Percentiles rank a stretch among this genome's conserved stretches.
These are phyloP conservation scores for Agelastica alni DNA, from an alignment of 2,888 invertebrate species.

Conservation along the genomic window DNA sequence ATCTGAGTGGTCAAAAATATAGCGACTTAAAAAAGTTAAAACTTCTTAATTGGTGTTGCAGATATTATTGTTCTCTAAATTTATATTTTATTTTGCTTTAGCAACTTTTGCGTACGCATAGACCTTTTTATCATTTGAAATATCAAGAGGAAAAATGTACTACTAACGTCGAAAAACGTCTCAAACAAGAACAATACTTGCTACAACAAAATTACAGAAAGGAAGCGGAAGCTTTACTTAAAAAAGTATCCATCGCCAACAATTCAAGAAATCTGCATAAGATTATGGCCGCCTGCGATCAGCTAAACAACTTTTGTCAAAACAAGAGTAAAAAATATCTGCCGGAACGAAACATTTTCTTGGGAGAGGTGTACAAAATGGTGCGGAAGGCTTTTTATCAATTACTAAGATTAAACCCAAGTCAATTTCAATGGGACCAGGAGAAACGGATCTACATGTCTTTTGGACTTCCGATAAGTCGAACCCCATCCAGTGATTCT, in stretches of 20 bases:
- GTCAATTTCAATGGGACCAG: conserved; percentile 41
- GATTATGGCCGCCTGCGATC: conserved; percentile 50
- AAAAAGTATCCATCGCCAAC: conserved; percentile 47
- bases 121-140: conserved; percentile 57
- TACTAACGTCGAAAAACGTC: conserved; percentile 46
- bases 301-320: conserved; percentile 55
- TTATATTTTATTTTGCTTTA: conserved; percentile 33
- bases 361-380: conserved; percentile 53
- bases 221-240: conserved; percentile 53
- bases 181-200: conserved; percentile 46
- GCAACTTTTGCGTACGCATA: conserved; percentile 54
- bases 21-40: no score
- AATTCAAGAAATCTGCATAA: conserved; percentile 32
- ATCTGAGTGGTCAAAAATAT: no score
- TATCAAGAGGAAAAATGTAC: conserved; percentile 50
- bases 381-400: conserved; percentile 56
- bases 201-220: conserved; percentile 48
- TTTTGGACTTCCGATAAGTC: conserved; percentile 47
- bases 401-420: conserved; percentile 51
- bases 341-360: conserved; percentile 52
- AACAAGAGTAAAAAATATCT: conserved; percentile 52
- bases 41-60: no score
- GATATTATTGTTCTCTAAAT: no score
- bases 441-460: conserved; percentile 47
- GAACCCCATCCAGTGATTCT: conserved; percentile 52